These are phyloP conservation scores for Axis porcinus DNA, from an alignment of 2,113 vertebrate genomes.

Conservation along the genomic window DNA sequence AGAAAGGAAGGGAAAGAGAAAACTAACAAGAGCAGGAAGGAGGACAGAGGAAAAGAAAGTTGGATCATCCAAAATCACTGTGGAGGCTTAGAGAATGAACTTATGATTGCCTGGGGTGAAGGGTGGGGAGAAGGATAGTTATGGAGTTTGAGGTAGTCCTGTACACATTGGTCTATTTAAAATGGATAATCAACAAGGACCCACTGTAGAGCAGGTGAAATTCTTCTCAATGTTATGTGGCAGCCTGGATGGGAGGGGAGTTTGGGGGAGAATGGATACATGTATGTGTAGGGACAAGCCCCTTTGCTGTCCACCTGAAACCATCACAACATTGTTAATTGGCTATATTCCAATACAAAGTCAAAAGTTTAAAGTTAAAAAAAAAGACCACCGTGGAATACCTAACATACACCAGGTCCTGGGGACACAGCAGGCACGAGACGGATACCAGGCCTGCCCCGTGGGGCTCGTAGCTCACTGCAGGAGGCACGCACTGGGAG, in stretches of 20 bases:
- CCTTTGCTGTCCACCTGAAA: neutral
- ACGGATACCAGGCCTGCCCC: fast-evolving
- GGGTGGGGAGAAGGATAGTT: neutral
- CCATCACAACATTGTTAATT: neutral
- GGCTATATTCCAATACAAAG: neutral
- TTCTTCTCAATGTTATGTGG: neutral
- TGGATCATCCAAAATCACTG: neutral
- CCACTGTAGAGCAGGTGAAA: neutral
- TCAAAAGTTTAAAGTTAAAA: neutral
- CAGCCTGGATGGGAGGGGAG: neutral
- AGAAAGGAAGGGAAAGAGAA: neutral
- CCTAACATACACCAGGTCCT: neutral
- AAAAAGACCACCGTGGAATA: neutral
- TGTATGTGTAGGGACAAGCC: neutral
- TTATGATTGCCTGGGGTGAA: neutral
- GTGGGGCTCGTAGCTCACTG: fast-evolving
- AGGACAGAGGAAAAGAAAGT: neutral
- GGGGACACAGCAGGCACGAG: fast-evolving
- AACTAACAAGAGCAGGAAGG: neutral
- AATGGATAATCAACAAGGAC: neutral
- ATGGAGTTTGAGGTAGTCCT: neutral
- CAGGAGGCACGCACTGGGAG: neutral
- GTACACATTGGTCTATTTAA: neutral
- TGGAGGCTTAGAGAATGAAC: neutral
- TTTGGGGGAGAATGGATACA: neutral